Base-by-base conservation (phyloP, 2,888 invertebrate genomes). In the Erebia palarica region DNA sequence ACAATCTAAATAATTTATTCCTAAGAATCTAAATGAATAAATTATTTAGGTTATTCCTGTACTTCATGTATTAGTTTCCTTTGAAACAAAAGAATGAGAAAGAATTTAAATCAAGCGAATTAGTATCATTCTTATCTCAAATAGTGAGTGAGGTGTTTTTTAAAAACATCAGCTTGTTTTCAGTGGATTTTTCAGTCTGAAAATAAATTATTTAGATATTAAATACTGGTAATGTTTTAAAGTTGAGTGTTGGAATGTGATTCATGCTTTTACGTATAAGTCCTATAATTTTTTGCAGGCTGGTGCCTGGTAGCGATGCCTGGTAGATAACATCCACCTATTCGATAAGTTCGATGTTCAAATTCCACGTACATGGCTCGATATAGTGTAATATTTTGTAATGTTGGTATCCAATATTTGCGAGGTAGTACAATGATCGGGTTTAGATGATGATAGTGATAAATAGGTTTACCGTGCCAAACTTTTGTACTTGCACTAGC, bases 21-120 rank as follows among this genome's bases (percentile, higher is more conserved):
- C n/a, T n/a, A n/a, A n/a, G n/a, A n/a, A n/a, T n/a, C n/a, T n/a
- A n/a, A n/a, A n/a, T n/a, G n/a, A n/a, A n/a, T n/a, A n/a, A n/a
- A n/a, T n/a, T n/a, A 42, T 16, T 42, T 4, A 44, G 42, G 16
- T 60, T n/a, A n/a, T n/a, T n/a, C 10, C 16, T 11, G 18, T 61
- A 47, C 13, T 47, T 61, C 3, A 13, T 7, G 47, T 10, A 13
- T 7, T 7, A 18, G 11, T 61, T 61, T 61, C 47, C 47, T 47
- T 61, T 61, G 44, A 18, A 61, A 61, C 63, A 73, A 72, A 70
- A 60, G 68, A 47, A 55, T 67, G 66, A 68, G 65, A 63, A 61
- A 36, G 65, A 70, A 73, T 71, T 69, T 68, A 71, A 71, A 68
- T 71, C 71, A 71, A 73, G 69, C 61, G 65, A 73, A 71, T 71